Evolutionary conservation across 2,113 vertebrate species (phyloP).

Genomic region (Paratilapia polleni): DNA sequence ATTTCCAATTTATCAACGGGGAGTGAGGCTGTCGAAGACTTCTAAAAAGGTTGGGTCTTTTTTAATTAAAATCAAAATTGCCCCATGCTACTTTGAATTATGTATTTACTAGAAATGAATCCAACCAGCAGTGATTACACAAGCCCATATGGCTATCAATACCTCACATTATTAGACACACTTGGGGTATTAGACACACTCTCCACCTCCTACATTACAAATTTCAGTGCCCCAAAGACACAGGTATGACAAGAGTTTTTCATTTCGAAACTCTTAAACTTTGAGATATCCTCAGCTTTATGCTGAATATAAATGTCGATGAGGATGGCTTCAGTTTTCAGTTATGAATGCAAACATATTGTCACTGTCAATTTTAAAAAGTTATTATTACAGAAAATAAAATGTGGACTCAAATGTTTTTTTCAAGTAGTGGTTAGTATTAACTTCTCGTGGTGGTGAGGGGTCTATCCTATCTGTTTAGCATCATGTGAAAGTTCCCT

Average conservation of each 20-base stretch:
- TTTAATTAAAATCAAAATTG: slow-evolving; percentile 83
- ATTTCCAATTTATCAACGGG: slow-evolving; percentile 77
- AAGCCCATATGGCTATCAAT: slow-evolving; percentile 73
- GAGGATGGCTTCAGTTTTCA: neutral
- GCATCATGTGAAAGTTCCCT: neutral
- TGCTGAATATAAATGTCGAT: slow-evolving; percentile 17
- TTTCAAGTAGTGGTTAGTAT: neutral
- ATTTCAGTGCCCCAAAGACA: slow-evolving; percentile 58
- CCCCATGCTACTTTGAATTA: slow-evolving; percentile 76
- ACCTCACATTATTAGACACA: slow-evolving; percentile 71
- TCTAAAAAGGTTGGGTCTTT: slow-evolving; percentile 75
- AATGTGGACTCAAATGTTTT: neutral
- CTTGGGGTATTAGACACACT: slow-evolving; percentile 63
- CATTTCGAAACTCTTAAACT: slow-evolving; percentile 56
- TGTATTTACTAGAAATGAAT: slow-evolving; percentile 77
- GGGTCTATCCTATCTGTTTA: neutral
- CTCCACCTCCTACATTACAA: slow-evolving; percentile 34
- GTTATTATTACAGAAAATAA: neutral
- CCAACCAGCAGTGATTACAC: slow-evolving; percentile 72
- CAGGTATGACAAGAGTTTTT: slow-evolving; percentile 63
- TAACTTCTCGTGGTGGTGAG: neutral
- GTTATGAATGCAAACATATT: neutral
- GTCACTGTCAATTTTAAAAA: neutral
- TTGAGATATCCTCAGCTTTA: slow-evolving; percentile 37
- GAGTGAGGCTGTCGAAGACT: slow-evolving; percentile 66